A percentile compares a stretch with the other conserved stretches of the same genome.
Conservation (phyloP, 2,113 vertebrate genomes). For the Nothoprocta pentlandii region DNA sequence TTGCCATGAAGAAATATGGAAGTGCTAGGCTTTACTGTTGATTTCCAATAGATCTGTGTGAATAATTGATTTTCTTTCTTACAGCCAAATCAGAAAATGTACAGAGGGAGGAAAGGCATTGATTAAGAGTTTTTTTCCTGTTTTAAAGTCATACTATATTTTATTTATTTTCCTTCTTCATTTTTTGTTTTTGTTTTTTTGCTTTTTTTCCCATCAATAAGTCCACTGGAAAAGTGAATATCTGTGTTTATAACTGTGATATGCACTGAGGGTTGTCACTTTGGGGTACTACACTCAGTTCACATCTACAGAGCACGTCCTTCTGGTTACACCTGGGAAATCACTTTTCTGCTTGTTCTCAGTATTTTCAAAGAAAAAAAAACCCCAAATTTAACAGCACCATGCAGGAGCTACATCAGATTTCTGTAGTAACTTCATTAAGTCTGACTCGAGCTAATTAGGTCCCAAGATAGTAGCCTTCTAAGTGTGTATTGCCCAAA, state of each 20-base stretch:
- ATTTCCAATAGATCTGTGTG: background rate
- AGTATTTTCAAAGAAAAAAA: background rate
- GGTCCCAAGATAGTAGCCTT: slow-evolving; percentile 65
- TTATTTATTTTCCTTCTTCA: background rate
- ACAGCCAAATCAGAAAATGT: background rate
- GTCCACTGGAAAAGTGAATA: background rate
- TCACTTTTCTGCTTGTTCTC: background rate
- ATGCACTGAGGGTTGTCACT: background rate
- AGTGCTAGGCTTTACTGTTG: background rate
- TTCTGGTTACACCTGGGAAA: background rate
- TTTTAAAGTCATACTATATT: background rate
- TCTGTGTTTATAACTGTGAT: background rate
- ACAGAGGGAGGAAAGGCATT: background rate
- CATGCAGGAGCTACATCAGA: slow-evolving; percentile 27
- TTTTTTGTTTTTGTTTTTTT: background rate
- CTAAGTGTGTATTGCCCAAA: slow-evolving; percentile 54
- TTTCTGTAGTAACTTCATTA: slow-evolving; percentile 77
- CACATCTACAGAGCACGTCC: background rate
- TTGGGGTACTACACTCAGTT: background rate
- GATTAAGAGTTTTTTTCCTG: background rate
- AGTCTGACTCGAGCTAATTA: slow-evolving; percentile 72
- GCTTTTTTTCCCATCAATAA: background rate
- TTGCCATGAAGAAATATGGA: rapidly evolving
- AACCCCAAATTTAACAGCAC: background rate
- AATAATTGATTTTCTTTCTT: background rate